These are phyloP conservation scores for Manis javanica DNA, from an alignment of 2,797 vertebrate genomes.

Conservation along the genomic window DNA sequence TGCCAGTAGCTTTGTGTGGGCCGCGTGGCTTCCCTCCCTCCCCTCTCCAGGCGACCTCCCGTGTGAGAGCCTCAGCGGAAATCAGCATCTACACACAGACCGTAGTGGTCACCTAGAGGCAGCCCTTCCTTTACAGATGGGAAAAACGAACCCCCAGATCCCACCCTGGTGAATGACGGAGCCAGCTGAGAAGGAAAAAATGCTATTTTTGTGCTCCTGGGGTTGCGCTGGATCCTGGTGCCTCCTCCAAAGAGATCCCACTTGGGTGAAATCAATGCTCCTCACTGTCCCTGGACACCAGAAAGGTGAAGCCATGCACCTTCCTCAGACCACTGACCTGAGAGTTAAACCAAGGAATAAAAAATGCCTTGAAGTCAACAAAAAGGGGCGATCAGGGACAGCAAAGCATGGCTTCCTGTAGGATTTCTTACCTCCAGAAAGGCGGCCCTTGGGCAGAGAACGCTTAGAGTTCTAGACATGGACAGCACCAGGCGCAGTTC, in stretches of 20 bases:
- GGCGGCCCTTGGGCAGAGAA: neutral
- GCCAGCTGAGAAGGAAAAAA: slow-evolving; percentile 69
- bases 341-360: neutral
- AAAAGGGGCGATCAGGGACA: neutral
- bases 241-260: neutral
- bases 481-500: accelerated
- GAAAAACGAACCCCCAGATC: slow-evolving; percentile 41
- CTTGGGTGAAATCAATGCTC: neutral
- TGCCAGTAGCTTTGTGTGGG: neutral
- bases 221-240: neutral
- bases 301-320: neutral
- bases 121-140: neutral
- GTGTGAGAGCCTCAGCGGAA: slow-evolving; percentile 2
- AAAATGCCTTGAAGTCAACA: neutral
- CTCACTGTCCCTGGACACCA: neutral
- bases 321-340: too few relatives aligned
- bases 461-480: neutral
- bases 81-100: neutral
- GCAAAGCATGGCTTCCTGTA: neutral
- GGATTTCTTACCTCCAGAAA: neutral
- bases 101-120: neutral
- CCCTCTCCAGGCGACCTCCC: neutral
- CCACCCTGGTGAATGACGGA: slow-evolving; percentile 49
- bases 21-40: too few relatives aligned
- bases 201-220: slow-evolving; percentile 64